A percentile compares a stretch with the other conserved stretches of the same genome.
Evolutionary conservation across 2,797 vertebrate genomes (phyloP).

Genomic region (Graptemys geographica): DNA sequence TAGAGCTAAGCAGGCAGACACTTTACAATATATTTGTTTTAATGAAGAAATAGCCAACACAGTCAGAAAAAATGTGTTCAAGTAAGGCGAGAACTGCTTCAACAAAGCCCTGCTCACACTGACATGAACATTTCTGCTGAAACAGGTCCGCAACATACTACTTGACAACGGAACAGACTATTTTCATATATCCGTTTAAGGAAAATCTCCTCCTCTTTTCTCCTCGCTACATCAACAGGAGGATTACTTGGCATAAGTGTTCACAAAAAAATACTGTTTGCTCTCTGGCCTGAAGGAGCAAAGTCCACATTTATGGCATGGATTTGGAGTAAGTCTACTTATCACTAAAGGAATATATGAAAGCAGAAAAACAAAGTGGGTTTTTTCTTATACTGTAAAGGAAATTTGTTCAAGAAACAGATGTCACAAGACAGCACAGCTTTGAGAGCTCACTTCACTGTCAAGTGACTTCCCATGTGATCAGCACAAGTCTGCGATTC

Average conservation of each 20-base stretch:
- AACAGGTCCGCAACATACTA: background rate
- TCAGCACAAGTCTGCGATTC: background rate
- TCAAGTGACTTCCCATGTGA: background rate
- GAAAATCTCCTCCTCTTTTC: background rate
- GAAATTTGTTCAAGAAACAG: background rate
- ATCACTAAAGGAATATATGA: background rate
- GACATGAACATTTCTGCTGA: background rate
- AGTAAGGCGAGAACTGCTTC: background rate
- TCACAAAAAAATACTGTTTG: background rate
- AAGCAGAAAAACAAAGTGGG: background rate
- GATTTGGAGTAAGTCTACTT: background rate
- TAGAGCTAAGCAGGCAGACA: background rate
- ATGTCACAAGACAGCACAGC: background rate
- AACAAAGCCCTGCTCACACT: background rate
- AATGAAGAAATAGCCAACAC: slow-evolving; percentile 1
- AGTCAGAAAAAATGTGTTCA: slow-evolving; percentile 1
- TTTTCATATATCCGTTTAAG: background rate
- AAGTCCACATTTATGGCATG: background rate
- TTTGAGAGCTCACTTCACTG: background rate
- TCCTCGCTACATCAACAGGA: background rate
- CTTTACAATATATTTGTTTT: background rate
- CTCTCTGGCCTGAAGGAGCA: background rate
- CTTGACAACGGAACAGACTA: background rate
- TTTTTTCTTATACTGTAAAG: slow-evolving; percentile 10
- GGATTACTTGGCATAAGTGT: background rate